Base-by-base conservation (phyloP, 1,140 invertebrate species). In the Drosophila nannoptera region DNA sequence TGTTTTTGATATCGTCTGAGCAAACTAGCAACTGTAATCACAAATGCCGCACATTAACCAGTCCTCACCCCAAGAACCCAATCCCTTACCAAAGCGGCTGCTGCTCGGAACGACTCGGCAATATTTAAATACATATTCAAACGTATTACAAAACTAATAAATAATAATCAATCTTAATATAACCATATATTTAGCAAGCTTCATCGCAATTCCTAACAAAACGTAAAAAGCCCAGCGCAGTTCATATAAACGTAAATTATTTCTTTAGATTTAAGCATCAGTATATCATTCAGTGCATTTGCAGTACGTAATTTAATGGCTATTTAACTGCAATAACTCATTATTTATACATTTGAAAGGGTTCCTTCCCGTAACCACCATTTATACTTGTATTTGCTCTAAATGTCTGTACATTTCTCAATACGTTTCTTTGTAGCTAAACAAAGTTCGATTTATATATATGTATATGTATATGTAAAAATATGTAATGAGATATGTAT, bases 21-120 rank as follows among this genome's bases (percentile, higher is more conserved):
- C 54, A 81, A 81, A 86, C 81, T 81, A 86, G 77, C 75, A 81
- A 87, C 77, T 86, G 74, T 74, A 86, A 69, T 64, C 55, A 76
- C 56, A 72, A 68, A 75, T 64, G 73, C 74, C 70, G 83, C 64
- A 80, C 52, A 33, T 11, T 75, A 87, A 86, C 82, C 87, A 86
- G 81, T 86, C 81, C 77, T 75, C 59, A 62, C 64, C 75, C 70
- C 54, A 32, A 70, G 50, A 68, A 75, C 46, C 65, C 66, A 50
- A 6, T 43, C n/a, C 4, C 32, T 73, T 69, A 75, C 70, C 65
- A 66, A 86, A 81, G 78, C 82, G 77, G 82, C 71, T 87, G 69
- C 82, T 82, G 68, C 70, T 77, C 74, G 71, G 68, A 66, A 68
- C 52, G 78, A 71, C 62, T 73, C 72, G 76, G 81, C 75, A 75